A percentile compares a stretch with the other conserved stretches of the same genome.
Conservation (phyloP, 2,113 vertebrate genomes). For the Salvelinus alpinus region DNA sequence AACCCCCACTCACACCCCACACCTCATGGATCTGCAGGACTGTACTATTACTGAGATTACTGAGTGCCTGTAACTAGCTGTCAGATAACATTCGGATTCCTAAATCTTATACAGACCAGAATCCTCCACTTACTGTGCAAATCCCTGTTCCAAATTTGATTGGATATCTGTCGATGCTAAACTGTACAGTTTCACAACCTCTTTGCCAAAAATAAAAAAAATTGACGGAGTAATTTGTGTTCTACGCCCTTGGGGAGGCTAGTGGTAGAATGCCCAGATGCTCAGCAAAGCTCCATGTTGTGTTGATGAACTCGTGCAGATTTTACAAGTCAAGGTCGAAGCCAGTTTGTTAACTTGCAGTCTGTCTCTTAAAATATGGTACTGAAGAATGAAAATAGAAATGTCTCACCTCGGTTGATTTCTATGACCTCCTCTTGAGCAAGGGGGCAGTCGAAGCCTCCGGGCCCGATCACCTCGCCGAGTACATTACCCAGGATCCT, state of each 20-base stretch:
- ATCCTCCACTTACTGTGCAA: background rate
- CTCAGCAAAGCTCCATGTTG: background rate
- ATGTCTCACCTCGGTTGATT: slow-evolving; percentile 83
- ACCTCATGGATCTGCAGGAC: background rate
- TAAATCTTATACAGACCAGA: background rate
- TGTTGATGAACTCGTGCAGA: background rate
- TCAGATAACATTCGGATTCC: background rate
- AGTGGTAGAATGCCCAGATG: background rate
- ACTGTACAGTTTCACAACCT: background rate
- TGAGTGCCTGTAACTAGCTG: slow-evolving; percentile 1
- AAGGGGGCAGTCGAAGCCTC: slow-evolving; percentile 82
- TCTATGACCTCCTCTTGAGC: slow-evolving; percentile 95
- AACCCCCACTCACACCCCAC: background rate
- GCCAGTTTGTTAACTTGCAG: background rate
- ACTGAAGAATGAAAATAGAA: background rate
- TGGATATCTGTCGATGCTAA: slow-evolving; percentile 10
- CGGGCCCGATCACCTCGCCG: slow-evolving; percentile 73
- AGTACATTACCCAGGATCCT: slow-evolving; percentile 81
- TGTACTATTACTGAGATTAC: background rate
- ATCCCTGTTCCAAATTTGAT: slow-evolving; percentile 9
- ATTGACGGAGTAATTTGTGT: slow-evolving; percentile 2
- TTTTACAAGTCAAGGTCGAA: background rate
- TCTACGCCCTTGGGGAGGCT: background rate
- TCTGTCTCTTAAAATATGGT: too few species aligned
- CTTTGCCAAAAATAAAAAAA: background rate